These are phyloP conservation scores for Podotricha telesiphe DNA, from an alignment of 2,888 invertebrate genomes.

Conservation along the genomic window DNA sequence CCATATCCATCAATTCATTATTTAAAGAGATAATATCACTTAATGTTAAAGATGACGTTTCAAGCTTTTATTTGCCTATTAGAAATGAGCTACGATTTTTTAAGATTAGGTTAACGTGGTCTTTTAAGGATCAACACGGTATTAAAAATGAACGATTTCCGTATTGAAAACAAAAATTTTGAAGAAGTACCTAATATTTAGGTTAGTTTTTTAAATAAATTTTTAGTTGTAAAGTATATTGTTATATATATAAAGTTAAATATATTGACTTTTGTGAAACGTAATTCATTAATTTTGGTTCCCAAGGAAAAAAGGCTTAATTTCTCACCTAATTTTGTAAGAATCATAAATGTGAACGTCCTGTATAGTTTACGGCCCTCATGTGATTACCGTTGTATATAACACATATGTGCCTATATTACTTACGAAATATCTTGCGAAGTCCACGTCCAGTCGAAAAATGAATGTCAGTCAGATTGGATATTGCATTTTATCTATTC, in stretches of 20 bases:
- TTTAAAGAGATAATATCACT: no score
- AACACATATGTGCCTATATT: slow-evolving; percentile 59
- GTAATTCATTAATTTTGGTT: not conserved
- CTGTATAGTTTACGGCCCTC: slow-evolving; percentile 71
- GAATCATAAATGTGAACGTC: slow-evolving; percentile 55
- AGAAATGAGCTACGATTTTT: no score
- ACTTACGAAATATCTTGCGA: slow-evolving; percentile 62
- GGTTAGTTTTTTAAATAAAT: not conserved
- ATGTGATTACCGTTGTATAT: slow-evolving; percentile 68
- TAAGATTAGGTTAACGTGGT: no score
- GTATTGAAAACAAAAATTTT: no score
- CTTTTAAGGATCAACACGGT: no score
- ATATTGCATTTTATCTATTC: not conserved
- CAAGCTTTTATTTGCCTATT: no score
- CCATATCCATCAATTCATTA: no score
- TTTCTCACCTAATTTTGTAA: not conserved
- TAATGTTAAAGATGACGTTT: no score
- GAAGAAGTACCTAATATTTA: no score
- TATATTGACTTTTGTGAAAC: not conserved
- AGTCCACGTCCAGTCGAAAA: slow-evolving; percentile 57
- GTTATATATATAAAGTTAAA: not conserved
- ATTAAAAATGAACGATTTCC: no score
- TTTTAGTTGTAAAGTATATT: not conserved
- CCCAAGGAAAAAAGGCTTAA: not conserved
- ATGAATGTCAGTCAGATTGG: slow-evolving; percentile 53